Evolutionary conservation across 2,113 vertebrate species (phyloP).

Genomic region (Nannobrachium achirus): DNA sequence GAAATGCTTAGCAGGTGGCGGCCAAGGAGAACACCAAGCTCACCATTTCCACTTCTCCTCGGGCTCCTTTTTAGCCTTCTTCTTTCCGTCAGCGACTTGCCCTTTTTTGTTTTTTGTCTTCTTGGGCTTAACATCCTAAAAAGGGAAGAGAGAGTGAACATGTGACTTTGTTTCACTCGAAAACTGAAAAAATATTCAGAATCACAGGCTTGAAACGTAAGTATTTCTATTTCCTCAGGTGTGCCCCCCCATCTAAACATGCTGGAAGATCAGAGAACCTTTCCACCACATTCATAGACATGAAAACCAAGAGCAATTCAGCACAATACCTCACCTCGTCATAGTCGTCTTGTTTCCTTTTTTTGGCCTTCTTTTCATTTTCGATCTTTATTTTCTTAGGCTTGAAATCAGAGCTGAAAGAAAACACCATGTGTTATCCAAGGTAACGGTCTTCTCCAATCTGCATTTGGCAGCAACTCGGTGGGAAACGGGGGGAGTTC

Average conservation of each 20-base stretch:
- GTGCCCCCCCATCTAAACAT: background rate
- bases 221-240: background rate
- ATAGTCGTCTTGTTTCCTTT: slow-evolving; percentile 86
- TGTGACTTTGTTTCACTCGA: background rate
- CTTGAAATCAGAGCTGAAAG: slow-evolving; percentile 89
- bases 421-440: slow-evolving; percentile 16
- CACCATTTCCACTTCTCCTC: slow-evolving; percentile 99
- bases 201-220: background rate
- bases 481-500: background rate
- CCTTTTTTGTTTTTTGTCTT: slow-evolving; percentile 91
- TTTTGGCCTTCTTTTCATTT: slow-evolving; percentile 93
- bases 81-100: slow-evolving; percentile 85
- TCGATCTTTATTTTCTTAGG: slow-evolving; percentile 97
- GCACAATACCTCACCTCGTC: slow-evolving; percentile 67
- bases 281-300: background rate
- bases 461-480: background rate
- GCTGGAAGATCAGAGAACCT: background rate
- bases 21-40: slow-evolving; percentile 38
- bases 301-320: background rate
- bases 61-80: slow-evolving; percentile 94
- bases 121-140: slow-evolving; percentile 88
- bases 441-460: background rate
- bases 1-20: background rate
- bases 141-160: slow-evolving; percentile 32
- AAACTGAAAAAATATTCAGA: background rate